Conservation (phyloP, 2,797 vertebrate species). For the Pangasius macronema region DNA sequence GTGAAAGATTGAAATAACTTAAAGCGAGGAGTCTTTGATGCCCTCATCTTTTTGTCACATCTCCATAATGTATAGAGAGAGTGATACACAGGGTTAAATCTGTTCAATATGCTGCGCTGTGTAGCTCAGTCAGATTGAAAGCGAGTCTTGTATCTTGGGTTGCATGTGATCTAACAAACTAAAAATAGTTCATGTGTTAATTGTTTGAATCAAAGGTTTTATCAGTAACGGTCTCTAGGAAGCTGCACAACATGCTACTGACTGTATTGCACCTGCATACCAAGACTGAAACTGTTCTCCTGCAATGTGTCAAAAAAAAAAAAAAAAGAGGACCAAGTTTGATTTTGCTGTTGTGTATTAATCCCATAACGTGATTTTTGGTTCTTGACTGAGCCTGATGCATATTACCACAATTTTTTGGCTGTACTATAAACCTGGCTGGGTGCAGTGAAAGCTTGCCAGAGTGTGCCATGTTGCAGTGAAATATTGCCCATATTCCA, state of each 20-base stretch:
- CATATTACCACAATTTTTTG: background rate
- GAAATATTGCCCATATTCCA: background rate
- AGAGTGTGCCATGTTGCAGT: background rate
- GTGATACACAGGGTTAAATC: background rate
- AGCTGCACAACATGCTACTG: background rate
- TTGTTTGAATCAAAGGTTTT: background rate
- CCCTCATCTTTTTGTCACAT: background rate
- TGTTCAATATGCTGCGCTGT: background rate
- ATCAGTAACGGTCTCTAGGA: background rate
- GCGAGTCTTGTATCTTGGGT: background rate
- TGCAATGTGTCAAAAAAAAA: no score
- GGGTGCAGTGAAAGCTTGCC: background rate
- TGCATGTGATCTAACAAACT: background rate
- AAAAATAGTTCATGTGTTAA: background rate
- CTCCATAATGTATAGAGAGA: background rate
- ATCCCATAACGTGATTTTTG: background rate
- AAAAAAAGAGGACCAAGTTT: background rate
- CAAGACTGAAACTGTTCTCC: background rate
- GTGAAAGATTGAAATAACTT: background rate
- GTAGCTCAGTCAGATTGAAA: conserved; percentile 9
- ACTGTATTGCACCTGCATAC: background rate
- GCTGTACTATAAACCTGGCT: background rate
- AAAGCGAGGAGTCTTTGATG: background rate
- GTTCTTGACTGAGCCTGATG: background rate
- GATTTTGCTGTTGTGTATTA: background rate